phyloP scores from a whole-genome alignment of 2,113 vertebrate species.

The Rostratula benghalensis region DNA sequence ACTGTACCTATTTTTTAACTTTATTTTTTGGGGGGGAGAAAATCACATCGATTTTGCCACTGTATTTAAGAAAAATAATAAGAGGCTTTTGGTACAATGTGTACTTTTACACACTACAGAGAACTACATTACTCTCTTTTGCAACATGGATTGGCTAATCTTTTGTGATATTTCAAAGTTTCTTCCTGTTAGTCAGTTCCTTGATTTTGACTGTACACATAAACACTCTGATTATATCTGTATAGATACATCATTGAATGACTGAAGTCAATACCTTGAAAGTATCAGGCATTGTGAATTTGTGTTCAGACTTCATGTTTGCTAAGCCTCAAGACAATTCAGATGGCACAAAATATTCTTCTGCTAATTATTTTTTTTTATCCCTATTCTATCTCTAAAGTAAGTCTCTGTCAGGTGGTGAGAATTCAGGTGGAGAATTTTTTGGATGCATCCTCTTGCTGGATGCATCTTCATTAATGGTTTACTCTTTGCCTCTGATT shows the following conservation, averaged over 20 bases:
- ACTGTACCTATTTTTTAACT: too few relatives aligned
- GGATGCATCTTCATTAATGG: neutral
- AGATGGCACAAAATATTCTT: neutral
- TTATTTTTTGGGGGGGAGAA: neutral
- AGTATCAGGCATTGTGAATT: neutral
- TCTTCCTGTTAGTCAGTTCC: neutral
- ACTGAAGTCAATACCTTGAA: neutral
- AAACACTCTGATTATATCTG: neutral
- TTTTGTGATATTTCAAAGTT: neutral
- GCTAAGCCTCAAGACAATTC: neutral
- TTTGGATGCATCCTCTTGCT: neutral
- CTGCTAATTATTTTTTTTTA: neutral
- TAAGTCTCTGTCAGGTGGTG: neutral
- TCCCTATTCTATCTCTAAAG: neutral
- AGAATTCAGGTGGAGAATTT: neutral
- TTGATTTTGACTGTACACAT: neutral
- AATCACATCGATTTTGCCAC: neutral
- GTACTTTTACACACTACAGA: neutral
- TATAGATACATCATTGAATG: neutral
- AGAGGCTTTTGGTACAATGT: neutral
- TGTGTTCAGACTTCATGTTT: neutral
- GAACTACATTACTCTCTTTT: neutral
- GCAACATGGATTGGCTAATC: neutral
- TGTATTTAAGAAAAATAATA: neutral
- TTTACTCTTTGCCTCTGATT: neutral